These are phyloP conservation scores for Gisinianus flammeolus DNA, from an alignment of 2,888 invertebrate genomes.

Conservation along the genomic window DNA sequence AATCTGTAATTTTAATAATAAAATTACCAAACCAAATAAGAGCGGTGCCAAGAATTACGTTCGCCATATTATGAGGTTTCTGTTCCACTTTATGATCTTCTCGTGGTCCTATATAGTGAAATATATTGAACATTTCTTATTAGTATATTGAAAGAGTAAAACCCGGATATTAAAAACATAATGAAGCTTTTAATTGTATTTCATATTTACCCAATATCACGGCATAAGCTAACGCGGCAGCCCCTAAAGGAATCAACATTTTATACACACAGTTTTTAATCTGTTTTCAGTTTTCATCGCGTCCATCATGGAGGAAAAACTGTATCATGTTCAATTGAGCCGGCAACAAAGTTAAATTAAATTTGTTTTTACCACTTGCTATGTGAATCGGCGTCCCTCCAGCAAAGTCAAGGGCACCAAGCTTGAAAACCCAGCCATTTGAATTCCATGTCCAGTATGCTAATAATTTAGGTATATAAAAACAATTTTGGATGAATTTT, in stretches of 20 bases:
- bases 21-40: slow-evolving; percentile 46
- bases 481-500: no score
- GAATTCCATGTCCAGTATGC: slow-evolving; percentile 57
- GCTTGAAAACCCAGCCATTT: slow-evolving; percentile 50
- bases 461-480: no score
- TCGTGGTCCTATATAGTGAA: no score
- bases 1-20: background rate
- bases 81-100: slow-evolving; percentile 38
- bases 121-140: no score
- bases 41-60: slow-evolving; percentile 47
- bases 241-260: background rate
- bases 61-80: slow-evolving; percentile 54
- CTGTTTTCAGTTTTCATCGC: background rate
- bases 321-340: slow-evolving; percentile 8
- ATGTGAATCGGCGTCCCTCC: slow-evolving; percentile 46
- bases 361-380: background rate
- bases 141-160: no score
- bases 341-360: slow-evolving; percentile 26
- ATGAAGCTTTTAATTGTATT: no score
- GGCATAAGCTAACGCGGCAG: slow-evolving; percentile 48
- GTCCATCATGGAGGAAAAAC: background rate
- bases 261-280: background rate
- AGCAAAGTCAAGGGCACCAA: slow-evolving; percentile 44
- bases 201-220: slow-evolving; percentile 50
- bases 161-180: no score